Evolutionary conservation across 2,797 vertebrate genomes (phyloP).

Genomic region (Falco concolor): DNA sequence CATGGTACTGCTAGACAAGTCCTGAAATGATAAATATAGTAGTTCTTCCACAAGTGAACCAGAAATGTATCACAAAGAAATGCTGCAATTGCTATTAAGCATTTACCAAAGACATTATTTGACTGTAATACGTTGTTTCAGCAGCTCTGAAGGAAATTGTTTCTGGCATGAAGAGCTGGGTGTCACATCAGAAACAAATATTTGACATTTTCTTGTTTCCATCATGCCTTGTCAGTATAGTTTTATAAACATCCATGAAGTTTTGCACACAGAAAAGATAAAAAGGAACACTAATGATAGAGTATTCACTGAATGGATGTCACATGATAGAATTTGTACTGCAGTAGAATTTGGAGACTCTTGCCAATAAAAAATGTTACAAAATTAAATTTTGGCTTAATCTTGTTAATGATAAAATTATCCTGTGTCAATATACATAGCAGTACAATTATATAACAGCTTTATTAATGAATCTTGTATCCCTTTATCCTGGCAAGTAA

Average conservation of each 20-base stretch:
- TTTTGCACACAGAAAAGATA: constrained; percentile 35
- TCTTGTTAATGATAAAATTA: constrained; percentile 66
- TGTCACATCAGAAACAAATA: constrained; percentile 56
- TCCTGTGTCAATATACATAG: constrained; percentile 67
- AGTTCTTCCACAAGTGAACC: background rate
- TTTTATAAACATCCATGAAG: constrained; percentile 50
- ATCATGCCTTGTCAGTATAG: constrained; percentile 51
- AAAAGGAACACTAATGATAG: constrained; percentile 29
- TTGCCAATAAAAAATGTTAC: constrained; percentile 28
- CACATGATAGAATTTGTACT: background rate
- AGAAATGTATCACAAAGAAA: constrained; percentile 23
- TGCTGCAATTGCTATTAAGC: background rate
- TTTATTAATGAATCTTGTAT: constrained; percentile 75
- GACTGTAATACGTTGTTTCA: constrained; percentile 7
- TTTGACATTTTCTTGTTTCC: constrained; percentile 54
- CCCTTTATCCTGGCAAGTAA: constrained; percentile 70
- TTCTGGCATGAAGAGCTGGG: constrained; percentile 3
- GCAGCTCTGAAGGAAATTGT: constrained; percentile 30
- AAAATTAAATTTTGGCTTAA: constrained; percentile 25
- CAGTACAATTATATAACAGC: constrained; percentile 39
- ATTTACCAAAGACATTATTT: constrained; percentile 27
- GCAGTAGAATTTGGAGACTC: background rate
- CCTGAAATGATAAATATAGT: background rate
- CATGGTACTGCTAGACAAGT: background rate
- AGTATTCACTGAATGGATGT: constrained; percentile 21